A percentile compares a stretch with the other conserved stretches of the same genome.
Evolutionary conservation across 1,140 invertebrate species (phyloP).

Genomic region (Arion vulgaris): DNA sequence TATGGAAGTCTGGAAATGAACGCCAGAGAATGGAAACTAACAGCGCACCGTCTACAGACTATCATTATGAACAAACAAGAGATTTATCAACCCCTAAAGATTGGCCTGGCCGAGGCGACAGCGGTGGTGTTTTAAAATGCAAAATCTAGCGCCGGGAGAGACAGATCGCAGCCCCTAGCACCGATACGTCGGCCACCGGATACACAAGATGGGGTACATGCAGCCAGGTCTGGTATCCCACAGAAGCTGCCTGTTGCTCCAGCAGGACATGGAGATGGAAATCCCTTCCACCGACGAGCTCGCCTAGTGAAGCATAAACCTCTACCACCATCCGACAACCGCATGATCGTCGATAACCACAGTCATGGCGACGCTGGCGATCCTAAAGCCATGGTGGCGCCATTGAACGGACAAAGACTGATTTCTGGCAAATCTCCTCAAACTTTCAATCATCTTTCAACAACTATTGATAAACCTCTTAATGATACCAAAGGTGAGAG

Average conservation of each 20-base stretch:
- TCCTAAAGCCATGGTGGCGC: background rate
- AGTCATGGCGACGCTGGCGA: slow-evolving; percentile 1
- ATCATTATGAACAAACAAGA: slow-evolving; percentile 53
- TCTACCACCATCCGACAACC: background rate
- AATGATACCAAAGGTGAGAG: background rate
- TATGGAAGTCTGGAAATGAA: slow-evolving; percentile 62
- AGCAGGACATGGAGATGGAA: slow-evolving; percentile 10
- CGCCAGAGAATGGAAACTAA: slow-evolving; percentile 49
- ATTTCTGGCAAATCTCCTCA: background rate
- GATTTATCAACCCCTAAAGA: slow-evolving; percentile 29
- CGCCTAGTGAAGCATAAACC: slow-evolving; percentile 35
- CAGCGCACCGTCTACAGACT: slow-evolving; percentile 46
- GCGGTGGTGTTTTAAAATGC: slow-evolving; percentile 27
- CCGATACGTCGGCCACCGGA: slow-evolving; percentile 43
- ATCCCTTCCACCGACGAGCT: slow-evolving; percentile 24
- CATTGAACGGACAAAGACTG: background rate
- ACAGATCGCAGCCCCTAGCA: slow-evolving; percentile 57
- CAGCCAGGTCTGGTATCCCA: slow-evolving; percentile 10
- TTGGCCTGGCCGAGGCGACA: slow-evolving; percentile 22
- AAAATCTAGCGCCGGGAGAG: slow-evolving; percentile 55
- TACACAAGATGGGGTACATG: background rate
- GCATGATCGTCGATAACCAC: slow-evolving; percentile 23
- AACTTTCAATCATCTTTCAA: background rate
- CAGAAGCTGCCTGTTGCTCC: background rate
- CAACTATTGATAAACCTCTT: background rate